Evolutionary conservation across 2,888 invertebrate species (phyloP).

Genomic region (Sepioteuthis lessoniana): DNA sequence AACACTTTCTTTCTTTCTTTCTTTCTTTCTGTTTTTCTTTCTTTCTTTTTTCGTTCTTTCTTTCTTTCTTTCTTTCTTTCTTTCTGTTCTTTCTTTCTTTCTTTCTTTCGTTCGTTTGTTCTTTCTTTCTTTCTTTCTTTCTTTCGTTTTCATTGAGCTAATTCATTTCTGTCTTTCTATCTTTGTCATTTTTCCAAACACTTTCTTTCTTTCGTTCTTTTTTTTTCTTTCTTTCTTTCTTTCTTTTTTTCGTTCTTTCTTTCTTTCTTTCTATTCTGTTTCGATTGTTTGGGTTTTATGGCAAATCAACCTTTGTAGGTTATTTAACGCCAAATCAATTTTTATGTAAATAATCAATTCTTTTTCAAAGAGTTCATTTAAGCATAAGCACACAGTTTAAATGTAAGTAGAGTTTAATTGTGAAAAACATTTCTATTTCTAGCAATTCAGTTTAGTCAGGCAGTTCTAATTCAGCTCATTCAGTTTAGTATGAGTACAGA

Average conservation of each 20-base stretch:
- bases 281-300: too few species aligned
- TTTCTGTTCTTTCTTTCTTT: background rate
- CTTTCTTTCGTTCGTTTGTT: background rate
- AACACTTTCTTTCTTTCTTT: background rate
- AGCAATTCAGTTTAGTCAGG: too few species aligned
- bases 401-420: too few species aligned
- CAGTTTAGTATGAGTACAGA: too few species aligned
- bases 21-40: background rate
- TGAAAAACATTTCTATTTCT: too few species aligned
- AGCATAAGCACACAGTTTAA: too few species aligned
- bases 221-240: background rate
- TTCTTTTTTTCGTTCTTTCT: background rate
- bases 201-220: background rate
- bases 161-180: background rate
- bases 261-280: background rate
- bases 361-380: too few species aligned
- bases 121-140: background rate
- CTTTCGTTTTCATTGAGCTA: background rate
- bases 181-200: background rate
- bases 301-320: too few species aligned
- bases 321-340: too few species aligned
- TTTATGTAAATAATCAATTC: too few species aligned
- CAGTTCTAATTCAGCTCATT: too few species aligned
- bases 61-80: background rate
- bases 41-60: background rate